Percentiles rank a stretch among this genome's conserved stretches.
phyloP scores from a whole-genome alignment of 2,888 invertebrate genomes.

The Plagodis pulveraria region DNA sequence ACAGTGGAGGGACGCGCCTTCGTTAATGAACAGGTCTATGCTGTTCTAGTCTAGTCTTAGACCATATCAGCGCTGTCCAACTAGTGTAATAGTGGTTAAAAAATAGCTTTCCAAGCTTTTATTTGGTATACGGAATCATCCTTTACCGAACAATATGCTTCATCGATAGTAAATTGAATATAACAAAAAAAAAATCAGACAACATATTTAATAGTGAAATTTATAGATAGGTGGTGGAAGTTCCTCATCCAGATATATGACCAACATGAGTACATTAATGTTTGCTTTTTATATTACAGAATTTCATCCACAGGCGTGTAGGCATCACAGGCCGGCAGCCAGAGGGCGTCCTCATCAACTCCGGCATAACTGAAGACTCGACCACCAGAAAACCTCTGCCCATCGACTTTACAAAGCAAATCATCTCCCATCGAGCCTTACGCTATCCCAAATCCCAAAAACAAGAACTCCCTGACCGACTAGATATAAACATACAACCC shows the following conservation, averaged over 20 bases:
- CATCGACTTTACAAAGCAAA: conserved; percentile 55
- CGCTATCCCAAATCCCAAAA: conserved; percentile 18
- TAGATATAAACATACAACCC: conserved; percentile 36
- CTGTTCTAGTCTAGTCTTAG: too few species aligned
- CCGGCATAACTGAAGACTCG: conserved; percentile 34
- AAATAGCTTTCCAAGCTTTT: too few species aligned
- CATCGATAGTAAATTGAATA: too few species aligned
- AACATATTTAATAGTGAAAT: conserved; percentile 26
- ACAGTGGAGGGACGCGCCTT: too few species aligned
- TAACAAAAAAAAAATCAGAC: too few species aligned
- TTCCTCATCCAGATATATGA: too few species aligned
- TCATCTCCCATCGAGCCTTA: conserved; percentile 35
- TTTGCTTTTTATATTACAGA: conserved; percentile 37
- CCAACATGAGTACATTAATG: too few species aligned
- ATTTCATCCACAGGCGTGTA: conserved; percentile 37
- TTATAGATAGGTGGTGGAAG: background rate
- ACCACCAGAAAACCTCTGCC: conserved; percentile 56
- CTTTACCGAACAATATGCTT: too few species aligned
- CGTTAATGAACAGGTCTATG: too few species aligned
- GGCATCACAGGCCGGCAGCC: conserved; percentile 38
- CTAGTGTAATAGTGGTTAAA: too few species aligned
- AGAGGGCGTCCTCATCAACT: conserved; percentile 51
- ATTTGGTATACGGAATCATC: too few species aligned
- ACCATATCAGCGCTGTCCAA: too few species aligned
- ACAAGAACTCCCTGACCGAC: conserved; percentile 30